These are phyloP conservation scores for Gobiocypris rarus DNA, from an alignment of 2,113 vertebrate species.

Conservation along the genomic window DNA sequence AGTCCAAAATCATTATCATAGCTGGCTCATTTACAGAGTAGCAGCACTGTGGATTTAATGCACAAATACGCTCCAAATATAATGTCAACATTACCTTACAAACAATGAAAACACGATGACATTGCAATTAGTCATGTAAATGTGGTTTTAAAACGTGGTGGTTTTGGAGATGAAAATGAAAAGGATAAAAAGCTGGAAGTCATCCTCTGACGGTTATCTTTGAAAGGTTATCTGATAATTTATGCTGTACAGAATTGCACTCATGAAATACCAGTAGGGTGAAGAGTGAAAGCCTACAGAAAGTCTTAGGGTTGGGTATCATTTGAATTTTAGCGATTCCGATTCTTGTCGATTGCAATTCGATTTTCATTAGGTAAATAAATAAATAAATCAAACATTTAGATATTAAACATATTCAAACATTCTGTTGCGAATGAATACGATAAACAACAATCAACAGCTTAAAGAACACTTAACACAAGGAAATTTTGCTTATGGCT, in stretches of 20 bases:
- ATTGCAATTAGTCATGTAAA: neutral
- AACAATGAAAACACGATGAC: neutral
- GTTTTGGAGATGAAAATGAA: neutral
- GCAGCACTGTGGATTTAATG: neutral
- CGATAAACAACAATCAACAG: too few relatives aligned
- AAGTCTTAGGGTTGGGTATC: too few relatives aligned
- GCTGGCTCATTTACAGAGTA: neutral
- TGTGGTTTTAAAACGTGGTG: neutral
- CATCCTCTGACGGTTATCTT: neutral
- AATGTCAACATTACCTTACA: constrained; percentile 9
- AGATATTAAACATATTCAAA: too few relatives aligned
- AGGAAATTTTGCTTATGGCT: too few relatives aligned
- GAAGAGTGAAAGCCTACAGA: too few relatives aligned
- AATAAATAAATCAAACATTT: too few relatives aligned
- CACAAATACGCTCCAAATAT: neutral
- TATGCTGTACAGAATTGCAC: neutral
- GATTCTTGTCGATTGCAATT: too few relatives aligned
- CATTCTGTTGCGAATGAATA: too few relatives aligned
- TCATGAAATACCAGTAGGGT: neutral
- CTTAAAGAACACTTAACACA: too few relatives aligned
- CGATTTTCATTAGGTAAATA: too few relatives aligned
- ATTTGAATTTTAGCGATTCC: too few relatives aligned
- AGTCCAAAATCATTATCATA: constrained; percentile 5
- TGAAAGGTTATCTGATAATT: neutral
- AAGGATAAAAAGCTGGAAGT: neutral